phyloP scores from a whole-genome alignment of 2,888 invertebrate species.

The Sphaerophoria rueppellii region DNA sequence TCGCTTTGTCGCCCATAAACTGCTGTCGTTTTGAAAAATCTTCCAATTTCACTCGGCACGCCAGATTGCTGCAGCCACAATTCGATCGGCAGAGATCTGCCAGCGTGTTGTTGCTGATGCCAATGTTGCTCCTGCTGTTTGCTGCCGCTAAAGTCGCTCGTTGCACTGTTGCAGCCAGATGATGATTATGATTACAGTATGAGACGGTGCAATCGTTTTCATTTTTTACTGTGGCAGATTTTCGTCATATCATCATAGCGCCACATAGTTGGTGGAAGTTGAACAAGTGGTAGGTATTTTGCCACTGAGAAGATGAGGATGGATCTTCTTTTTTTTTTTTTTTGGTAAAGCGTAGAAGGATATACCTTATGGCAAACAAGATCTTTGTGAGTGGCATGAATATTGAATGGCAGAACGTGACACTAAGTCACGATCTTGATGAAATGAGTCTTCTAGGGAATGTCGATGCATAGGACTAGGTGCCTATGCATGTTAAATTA shows the following conservation, averaged over 20 bases:
- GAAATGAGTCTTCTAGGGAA: conserved; percentile 73
- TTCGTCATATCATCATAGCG: conserved; percentile 55
- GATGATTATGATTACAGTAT: conserved; percentile 65
- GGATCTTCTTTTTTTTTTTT: conserved; percentile 23
- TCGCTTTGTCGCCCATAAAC: conserved; percentile 54
- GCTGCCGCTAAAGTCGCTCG: background rate
- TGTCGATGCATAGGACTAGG: background rate
- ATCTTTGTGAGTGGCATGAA: conserved; percentile 54
- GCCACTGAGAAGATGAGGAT: background rate
- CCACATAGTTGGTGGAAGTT: conserved; percentile 49
- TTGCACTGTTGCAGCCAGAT: conserved; percentile 44
- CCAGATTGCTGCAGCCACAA: conserved; percentile 17
- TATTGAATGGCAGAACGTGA: conserved; percentile 78
- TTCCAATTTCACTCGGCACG: conserved; percentile 56
- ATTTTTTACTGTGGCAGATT: conserved; percentile 44
- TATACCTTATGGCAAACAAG: conserved; percentile 64
- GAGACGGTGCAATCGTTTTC: conserved; percentile 39
- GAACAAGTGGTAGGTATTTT: conserved; percentile 47
- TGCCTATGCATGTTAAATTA: no score
- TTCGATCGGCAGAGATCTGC: conserved; percentile 27
- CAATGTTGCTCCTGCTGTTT: conserved; percentile 50
- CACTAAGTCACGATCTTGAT: conserved; percentile 79
- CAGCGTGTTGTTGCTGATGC: conserved; percentile 46
- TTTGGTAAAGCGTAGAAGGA: conserved; percentile 28
- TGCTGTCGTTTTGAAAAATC: conserved; percentile 66